Evolutionary conservation across 2,888 invertebrate species (phyloP).

Genomic region (Rutpela maculata): DNA sequence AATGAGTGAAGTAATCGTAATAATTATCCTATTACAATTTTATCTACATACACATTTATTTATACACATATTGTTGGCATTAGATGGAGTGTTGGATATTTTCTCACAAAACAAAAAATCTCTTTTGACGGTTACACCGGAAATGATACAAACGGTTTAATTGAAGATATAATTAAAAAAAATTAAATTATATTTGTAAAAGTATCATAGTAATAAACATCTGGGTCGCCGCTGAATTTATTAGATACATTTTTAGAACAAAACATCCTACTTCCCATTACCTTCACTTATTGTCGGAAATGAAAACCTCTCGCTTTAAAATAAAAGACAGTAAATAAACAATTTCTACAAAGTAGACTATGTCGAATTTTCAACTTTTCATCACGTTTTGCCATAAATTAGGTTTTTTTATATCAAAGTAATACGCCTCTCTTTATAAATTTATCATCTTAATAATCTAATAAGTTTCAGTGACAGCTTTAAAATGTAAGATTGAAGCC

Average conservation of each 20-base stretch:
- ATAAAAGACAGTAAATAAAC: constrained; percentile 5
- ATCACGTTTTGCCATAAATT: constrained; percentile 7
- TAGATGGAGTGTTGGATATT: neutral
- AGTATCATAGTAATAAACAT: constrained; percentile 30
- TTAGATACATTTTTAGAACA: constrained; percentile 33
- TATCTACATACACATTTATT: too few species aligned
- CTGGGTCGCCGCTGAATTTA: constrained; percentile 39
- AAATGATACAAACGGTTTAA: constrained; percentile 12
- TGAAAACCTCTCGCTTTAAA: constrained; percentile 19
- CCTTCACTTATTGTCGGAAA: constrained; percentile 29
- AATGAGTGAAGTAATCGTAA: too few species aligned
- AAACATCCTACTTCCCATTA: constrained; percentile 37
- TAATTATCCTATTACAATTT: too few species aligned
- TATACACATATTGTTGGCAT: neutral
- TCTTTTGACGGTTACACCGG: constrained; percentile 18
- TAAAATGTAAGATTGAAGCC: constrained; percentile 12
- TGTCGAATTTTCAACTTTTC: constrained; percentile 6
- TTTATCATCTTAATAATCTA: constrained; percentile 12
- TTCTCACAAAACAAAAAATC: neutral
- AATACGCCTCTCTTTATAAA: neutral
- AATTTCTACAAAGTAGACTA: constrained; percentile 8
- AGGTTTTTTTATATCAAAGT: constrained; percentile 4
- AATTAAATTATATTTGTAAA: constrained; percentile 24
- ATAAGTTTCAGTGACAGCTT: constrained; percentile 11
- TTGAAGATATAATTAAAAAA: constrained; percentile 3